phyloP scores from a whole-genome alignment of 2,888 invertebrate species.

The Sesamia inferens region DNA sequence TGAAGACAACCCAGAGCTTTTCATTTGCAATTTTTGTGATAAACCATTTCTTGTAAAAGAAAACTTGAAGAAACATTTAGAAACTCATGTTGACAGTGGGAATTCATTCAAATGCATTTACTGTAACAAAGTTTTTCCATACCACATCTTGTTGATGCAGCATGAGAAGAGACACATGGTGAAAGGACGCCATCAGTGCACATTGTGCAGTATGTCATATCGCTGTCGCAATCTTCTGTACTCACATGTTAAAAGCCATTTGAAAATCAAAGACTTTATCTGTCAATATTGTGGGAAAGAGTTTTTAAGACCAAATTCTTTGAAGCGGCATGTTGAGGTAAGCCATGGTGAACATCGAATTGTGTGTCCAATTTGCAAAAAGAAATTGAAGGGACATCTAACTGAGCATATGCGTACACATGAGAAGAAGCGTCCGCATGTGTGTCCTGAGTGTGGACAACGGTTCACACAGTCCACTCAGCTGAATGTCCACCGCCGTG shows the following conservation, averaged over 20 bases:
- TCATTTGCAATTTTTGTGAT: constrained; percentile 93
- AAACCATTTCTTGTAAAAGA: constrained; percentile 94
- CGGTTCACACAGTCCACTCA: constrained; percentile 96
- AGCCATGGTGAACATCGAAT: constrained; percentile 94
- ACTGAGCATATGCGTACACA: constrained; percentile 96
- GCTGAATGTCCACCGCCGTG: constrained; percentile 94
- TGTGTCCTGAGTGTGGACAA: constrained; percentile 94
- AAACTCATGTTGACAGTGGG: constrained; percentile 91
- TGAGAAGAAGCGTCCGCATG: constrained; percentile 93
- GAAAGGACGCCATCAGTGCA: constrained; percentile 93
- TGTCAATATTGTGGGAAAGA: constrained; percentile 95
- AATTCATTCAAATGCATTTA: constrained; percentile 92
- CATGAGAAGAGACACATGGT: constrained; percentile 94
- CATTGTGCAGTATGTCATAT: constrained; percentile 93
- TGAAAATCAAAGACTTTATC: constrained; percentile 93
- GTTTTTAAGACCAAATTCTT: constrained; percentile 93
- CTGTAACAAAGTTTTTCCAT: constrained; percentile 79
- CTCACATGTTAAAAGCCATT: constrained; percentile 92
- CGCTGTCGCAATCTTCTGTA: constrained; percentile 91
- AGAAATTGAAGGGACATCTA: constrained; percentile 94
- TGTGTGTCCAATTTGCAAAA: constrained; percentile 95
- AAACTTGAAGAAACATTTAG: constrained; percentile 92
- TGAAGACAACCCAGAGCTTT: constrained; percentile 79
- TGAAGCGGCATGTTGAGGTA: constrained; percentile 94
- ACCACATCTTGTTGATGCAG: constrained; percentile 85